Conservation (phyloP, 2,113 vertebrate genomes). For the Mormyrus lacerda region DNA sequence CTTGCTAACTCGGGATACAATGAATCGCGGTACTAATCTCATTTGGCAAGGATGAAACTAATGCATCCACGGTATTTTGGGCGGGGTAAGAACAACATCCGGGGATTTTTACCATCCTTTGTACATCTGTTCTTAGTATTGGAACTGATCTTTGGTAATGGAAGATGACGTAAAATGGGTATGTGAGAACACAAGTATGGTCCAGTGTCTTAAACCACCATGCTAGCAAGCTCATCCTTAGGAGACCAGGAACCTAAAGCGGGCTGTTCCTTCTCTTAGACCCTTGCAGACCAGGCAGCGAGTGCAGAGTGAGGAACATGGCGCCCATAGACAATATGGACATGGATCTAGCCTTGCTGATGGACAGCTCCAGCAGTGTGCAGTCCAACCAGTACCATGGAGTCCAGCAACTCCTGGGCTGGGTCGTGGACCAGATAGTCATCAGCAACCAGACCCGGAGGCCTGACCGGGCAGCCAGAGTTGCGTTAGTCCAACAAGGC, state of each 20-base stretch:
- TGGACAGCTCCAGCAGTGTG: conserved; percentile 68
- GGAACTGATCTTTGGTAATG: background rate
- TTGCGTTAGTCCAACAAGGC: conserved; percentile 66
- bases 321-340: conserved; percentile 38
- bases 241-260: background rate
- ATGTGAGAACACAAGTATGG: background rate
- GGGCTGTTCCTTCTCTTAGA: conserved; percentile 49
- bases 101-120: background rate
- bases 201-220: background rate
- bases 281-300: conserved; percentile 52
- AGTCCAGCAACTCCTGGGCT: conserved; percentile 62
- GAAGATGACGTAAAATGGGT: background rate
- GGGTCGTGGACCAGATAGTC: conserved; percentile 60
- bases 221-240: background rate
- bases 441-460: conserved; percentile 49
- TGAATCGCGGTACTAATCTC: background rate
- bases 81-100: background rate
- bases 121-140: background rate
- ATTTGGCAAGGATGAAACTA: background rate
- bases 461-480: conserved; percentile 41
- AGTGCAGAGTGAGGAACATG: conserved; percentile 43
- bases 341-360: conserved; percentile 66
- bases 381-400: conserved; percentile 53
- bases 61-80: background rate
- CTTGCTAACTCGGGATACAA: background rate